Conservation (phyloP, 2,888 invertebrate genomes). For the Embidobia sp. region DNA sequence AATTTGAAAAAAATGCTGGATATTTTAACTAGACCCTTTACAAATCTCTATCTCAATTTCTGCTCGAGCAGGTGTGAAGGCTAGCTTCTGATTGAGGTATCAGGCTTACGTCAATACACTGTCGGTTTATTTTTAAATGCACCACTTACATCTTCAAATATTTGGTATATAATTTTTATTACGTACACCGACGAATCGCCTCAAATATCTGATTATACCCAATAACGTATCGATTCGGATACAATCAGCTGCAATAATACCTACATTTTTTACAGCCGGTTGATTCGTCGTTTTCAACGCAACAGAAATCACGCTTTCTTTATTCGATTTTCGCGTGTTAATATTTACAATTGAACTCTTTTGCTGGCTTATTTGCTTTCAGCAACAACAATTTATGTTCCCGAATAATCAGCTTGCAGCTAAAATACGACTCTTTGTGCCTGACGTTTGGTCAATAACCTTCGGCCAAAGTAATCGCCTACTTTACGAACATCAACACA, state of each 20-base stretch:
- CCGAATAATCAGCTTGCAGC: constrained; percentile 5
- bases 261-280: no score
- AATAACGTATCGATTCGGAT: no score
- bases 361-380: no score
- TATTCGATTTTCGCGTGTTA: no score
- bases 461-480: constrained; percentile 4
- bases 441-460: constrained; percentile 20
- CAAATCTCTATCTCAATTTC: constrained; percentile 48
- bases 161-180: no score
- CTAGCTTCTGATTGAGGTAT: constrained; percentile 40
- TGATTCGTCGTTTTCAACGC: no score
- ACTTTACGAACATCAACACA: constrained; percentile 2
- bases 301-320: no score
- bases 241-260: no score
- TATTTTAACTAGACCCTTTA: constrained; percentile 28
- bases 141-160: constrained; percentile 5
- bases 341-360: no score
- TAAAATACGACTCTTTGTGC: constrained; percentile 12
- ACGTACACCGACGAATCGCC: no score
- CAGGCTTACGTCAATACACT: constrained; percentile 40
- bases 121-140: constrained; percentile 36
- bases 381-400: constrained; percentile 9
- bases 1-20: constrained; percentile 28
- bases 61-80: constrained; percentile 52
- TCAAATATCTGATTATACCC: no score